A percentile compares a stretch with the other conserved stretches of the same genome.
phyloP scores from a whole-genome alignment of 2,113 vertebrate species.

The Penelope pileata region DNA sequence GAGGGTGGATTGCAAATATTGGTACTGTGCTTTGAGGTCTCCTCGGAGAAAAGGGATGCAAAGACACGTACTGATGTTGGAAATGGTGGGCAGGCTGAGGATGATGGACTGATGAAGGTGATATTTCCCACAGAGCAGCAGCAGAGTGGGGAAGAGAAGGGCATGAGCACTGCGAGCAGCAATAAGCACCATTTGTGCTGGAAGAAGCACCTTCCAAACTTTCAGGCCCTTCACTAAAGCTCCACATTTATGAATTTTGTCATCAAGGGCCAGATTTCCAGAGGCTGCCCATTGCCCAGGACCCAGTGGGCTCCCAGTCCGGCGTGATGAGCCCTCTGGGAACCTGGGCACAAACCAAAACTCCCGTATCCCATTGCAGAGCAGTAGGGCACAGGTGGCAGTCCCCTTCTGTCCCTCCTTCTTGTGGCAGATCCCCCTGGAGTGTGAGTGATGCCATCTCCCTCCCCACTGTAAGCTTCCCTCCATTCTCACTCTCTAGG shows the following conservation, averaged over 20 bases:
- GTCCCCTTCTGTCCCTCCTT: not conserved
- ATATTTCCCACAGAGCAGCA: not conserved
- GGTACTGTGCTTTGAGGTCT: not conserved
- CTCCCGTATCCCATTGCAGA: not conserved
- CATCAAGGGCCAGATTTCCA: not conserved
- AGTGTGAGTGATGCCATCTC: fast-evolving
- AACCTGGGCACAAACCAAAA: not conserved
- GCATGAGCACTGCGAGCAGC: too few species aligned
- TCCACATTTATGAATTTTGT: not conserved
- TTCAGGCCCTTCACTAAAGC: not conserved
- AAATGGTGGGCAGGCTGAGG: not conserved
- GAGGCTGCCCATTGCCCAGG: not conserved
- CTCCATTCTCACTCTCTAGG: slow-evolving; percentile 2
- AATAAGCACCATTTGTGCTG: too few species aligned
- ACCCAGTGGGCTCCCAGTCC: not conserved
- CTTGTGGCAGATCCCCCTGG: not conserved
- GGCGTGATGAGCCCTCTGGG: not conserved
- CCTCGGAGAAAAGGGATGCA: not conserved
- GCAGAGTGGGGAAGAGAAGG: not conserved
- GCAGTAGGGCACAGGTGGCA: not conserved
- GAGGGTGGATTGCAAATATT: not conserved
- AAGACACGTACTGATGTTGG: fast-evolving
- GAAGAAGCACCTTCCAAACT: not conserved
- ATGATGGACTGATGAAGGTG: not conserved
- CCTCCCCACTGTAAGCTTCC: not conserved